A percentile compares a stretch with the other conserved stretches of the same genome.
Evolutionary conservation across 2,888 invertebrate species (phyloP).

Genomic region (Drosophila ustulata): DNA sequence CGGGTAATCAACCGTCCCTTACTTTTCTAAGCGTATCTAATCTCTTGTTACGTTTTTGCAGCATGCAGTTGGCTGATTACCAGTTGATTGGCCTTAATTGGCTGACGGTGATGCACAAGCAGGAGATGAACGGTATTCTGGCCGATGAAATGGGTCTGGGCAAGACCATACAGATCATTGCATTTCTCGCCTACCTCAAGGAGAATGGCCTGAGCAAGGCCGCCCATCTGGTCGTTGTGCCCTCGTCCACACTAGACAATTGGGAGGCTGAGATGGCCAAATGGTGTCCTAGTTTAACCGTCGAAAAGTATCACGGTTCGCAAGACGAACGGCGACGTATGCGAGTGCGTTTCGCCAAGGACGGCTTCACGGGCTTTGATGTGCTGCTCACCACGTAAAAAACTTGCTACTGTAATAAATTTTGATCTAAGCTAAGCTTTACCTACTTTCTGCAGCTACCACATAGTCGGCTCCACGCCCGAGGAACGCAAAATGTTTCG

Average conservation of each 20-base stretch:
- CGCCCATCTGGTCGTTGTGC: slow-evolving; percentile 97
- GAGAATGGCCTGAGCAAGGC: slow-evolving; percentile 90
- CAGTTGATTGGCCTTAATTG: slow-evolving; percentile 96
- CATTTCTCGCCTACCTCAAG: slow-evolving; percentile 95
- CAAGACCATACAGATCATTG: slow-evolving; percentile 97
- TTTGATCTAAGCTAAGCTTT: neutral
- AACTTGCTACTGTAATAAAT: neutral
- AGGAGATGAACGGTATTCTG: slow-evolving; percentile 96
- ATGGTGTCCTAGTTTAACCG: slow-evolving; percentile 92
- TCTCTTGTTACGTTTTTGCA: slow-evolving; percentile 71
- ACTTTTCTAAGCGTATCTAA: neutral
- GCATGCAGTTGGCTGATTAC: slow-evolving; percentile 92
- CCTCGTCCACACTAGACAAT: slow-evolving; percentile 97
- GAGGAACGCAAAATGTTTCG: slow-evolving; percentile 97
- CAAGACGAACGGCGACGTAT: slow-evolving; percentile 93
- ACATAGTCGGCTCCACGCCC: slow-evolving; percentile 89
- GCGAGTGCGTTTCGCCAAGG: slow-evolving; percentile 90
- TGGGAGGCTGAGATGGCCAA: slow-evolving; percentile 91
- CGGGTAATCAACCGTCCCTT: slow-evolving; percentile 85
- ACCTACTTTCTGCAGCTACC: slow-evolving; percentile 72
- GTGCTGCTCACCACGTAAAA: slow-evolving; percentile 95
- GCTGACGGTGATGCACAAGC: slow-evolving; percentile 94
- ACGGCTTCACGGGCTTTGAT: slow-evolving; percentile 90
- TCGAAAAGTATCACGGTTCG: slow-evolving; percentile 95
- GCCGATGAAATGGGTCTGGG: slow-evolving; percentile 99